A percentile compares a stretch with the other conserved stretches of the same genome.
Conservation (phyloP, 1,140 invertebrate genomes). For the Lordiphosa clarofinis region DNA sequence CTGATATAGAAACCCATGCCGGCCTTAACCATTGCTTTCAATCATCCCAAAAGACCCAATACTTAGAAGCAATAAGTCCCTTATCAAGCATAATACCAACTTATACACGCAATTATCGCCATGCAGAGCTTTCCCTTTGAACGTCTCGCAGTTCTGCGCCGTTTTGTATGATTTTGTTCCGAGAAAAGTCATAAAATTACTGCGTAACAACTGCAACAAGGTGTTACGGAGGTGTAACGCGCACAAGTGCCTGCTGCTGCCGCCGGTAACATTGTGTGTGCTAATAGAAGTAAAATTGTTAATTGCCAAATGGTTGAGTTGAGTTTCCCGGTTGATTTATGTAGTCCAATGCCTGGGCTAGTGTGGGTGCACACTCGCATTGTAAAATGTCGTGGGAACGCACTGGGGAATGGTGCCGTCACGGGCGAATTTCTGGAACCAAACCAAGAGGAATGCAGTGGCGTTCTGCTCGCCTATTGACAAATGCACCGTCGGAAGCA, state of each 20-base stretch:
- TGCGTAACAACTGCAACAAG: constrained; percentile 78
- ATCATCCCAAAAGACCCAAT: too few species aligned
- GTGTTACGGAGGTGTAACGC: constrained; percentile 72
- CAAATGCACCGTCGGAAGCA: constrained; percentile 1
- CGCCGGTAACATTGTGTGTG: constrained; percentile 68
- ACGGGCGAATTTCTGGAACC: constrained; percentile 30
- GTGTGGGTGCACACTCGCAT: constrained; percentile 2
- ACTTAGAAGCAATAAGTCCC: constrained; percentile 3
- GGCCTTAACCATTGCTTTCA: too few species aligned
- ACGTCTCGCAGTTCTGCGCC: constrained; percentile 46
- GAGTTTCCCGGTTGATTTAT: constrained; percentile 64
- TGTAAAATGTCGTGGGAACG: constrained; percentile 65
- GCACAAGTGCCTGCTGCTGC: constrained; percentile 14
- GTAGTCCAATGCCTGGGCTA: constrained; percentile 11
- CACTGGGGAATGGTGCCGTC: constrained; percentile 21
- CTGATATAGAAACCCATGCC: too few species aligned
- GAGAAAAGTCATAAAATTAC: constrained; percentile 75
- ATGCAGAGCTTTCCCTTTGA: constrained; percentile 41
- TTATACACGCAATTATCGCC: constrained; percentile 67
- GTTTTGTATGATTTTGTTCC: constrained; percentile 78
- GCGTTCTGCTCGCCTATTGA: constrained; percentile 15
- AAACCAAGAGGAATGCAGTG: constrained; percentile 42
- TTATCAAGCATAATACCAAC: constrained; percentile 19
- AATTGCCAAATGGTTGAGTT: constrained; percentile 75
- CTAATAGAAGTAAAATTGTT: constrained; percentile 78